Evolutionary conservation across 2,888 invertebrate genomes (phyloP), one percentile per base, ranked within the genome.

Genomic region (Cotesia congregata): DNA sequence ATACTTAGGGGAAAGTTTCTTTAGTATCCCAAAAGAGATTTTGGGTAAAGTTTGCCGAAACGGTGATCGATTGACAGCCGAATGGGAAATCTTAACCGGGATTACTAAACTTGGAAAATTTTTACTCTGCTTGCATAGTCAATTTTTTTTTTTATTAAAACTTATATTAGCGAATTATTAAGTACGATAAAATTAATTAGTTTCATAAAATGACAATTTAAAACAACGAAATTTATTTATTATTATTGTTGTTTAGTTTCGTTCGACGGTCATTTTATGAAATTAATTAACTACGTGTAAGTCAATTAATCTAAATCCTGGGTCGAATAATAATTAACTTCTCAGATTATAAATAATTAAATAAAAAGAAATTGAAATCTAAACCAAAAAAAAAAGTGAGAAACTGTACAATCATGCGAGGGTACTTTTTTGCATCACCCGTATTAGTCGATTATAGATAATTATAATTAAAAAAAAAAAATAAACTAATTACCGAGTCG

Each of bases 401-500:
- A 78, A 81, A 82, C 80, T 82, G 82, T 81, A 82, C 83, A 83
- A 82, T 82, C 82, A 82, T 80, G 75, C 78, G 72, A 75, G 77
- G 69, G 79, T 79, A 79, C 75, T 77, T 72, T 41, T 62, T 72
- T 41, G 65, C 60, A 70, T 41, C 50, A 65, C 41, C 30, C 67
- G 41, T 12, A 72, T 67, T 71, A 68, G 39, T 74, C 20, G 17
- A 39, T 67, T 72, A 62, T 64, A 67, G 69, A 72, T 39, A 76
- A 40, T 61, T 20, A 73, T 41, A n/a, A 65, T 40, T 59, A 72
- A 50, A 15, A 67, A 67, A 72, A 72, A 50, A 15, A 67, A 67
- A 72, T 61, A 38, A 59, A 67, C 17, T 64, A 71, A 65, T 65
- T 38, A 71, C 50, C 64, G 15, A 67, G 60, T 40, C 41, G 61